Base-by-base conservation (phyloP, 2,113 vertebrate species). In the Anseranas semipalmata region DNA sequence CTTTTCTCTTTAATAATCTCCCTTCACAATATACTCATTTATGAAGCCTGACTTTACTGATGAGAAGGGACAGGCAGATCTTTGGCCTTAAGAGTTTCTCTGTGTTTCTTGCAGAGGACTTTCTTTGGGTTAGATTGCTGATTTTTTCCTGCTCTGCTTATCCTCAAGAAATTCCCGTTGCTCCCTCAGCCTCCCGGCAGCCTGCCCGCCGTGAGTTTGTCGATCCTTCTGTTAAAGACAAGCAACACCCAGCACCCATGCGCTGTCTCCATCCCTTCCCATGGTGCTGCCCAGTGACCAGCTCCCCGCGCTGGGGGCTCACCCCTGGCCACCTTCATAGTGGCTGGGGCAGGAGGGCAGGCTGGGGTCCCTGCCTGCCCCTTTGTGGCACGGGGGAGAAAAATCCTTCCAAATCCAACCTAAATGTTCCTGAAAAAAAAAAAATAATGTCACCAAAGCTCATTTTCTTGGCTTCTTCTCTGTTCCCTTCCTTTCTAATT, bases 21-120 rank as follows among this genome's bases (percentile, higher is more conserved):
- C 91, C 65, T 85, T 97, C 96, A 96, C 92, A 95, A 95, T 91
- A 88, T 96, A 91, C 81, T 96, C 91, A 95, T 89, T 94, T 97
- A 80, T 97, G 96, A 97, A 97, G 95, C 97, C 96, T 96, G 96
- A 97, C 94, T 97, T 92, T 89, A 83, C 95, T 97, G 97, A 97
- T 97, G 89, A 96, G 95, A 97, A 97, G 89, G 95, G 97, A 97
- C 97, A 97, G 95, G 94, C 94, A 97, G 91, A 96, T 95, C 94
- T 97, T 97, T 97, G 96, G 94, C 96, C 96, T 97, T 97, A 96
- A 96, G 96, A 97, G 76, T 92, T 96, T 87, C 76, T 95, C 87
- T 96, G 85, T 91, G 59, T 89, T 95, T 89, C 62, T 75, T 96
- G 87, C 22, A 78, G 41, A 95, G 67, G 60, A 83, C 55, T 87